Evolutionary conservation across 37 sponge, comb jelly and placozoan genomes (phyloP), one percentile per base, ranked within the genome.

Genomic region (Lycopodina hypogea): DNA sequence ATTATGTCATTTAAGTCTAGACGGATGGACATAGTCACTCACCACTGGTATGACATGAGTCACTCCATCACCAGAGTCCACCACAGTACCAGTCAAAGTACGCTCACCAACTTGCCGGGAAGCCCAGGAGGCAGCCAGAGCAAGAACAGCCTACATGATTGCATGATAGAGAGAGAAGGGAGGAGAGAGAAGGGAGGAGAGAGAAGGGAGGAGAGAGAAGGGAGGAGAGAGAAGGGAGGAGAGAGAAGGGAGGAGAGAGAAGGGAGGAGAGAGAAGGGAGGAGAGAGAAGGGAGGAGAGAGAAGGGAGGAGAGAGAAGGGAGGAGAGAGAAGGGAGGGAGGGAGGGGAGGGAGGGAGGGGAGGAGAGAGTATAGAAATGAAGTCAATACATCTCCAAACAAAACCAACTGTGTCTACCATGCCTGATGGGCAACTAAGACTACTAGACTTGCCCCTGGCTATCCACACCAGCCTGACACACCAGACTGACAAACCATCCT

Each of bases 1-100:
- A n/a, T n/a, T n/a, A n/a, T n/a, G n/a, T n/a, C n/a, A n/a, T n/a
- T n/a, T n/a, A n/a, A n/a, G n/a, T n/a, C n/a, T n/a, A n/a, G n/a
- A n/a, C n/a, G n/a, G n/a, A n/a, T n/a, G n/a, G n/a, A n/a, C n/a
- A n/a, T n/a, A n/a, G 21, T 28, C 9, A 64, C 88, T 76, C 36
- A 94, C 94, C 63, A 99, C 99, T 42, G 99, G 99, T 67, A 99
- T 99, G 62, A 95, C 91, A 71, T 99, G 99, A 38, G 99, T 99
- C 33, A 99, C 99, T n/a, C 99, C 99, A 84, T 99, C 99, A 18
- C 99, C 99, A 73, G 94, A 93, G 76, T 99, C 99, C 41, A 99
- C 85, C 48, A 99, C 99, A 21, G 96, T 96, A 0, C 99, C 99
- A 24, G 99, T 99, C 32, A 99, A 89, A 2, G 99, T 99, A 19